Conservation (phyloP, 1,140 invertebrate species). For the Dreissena rostriformis region DNA sequence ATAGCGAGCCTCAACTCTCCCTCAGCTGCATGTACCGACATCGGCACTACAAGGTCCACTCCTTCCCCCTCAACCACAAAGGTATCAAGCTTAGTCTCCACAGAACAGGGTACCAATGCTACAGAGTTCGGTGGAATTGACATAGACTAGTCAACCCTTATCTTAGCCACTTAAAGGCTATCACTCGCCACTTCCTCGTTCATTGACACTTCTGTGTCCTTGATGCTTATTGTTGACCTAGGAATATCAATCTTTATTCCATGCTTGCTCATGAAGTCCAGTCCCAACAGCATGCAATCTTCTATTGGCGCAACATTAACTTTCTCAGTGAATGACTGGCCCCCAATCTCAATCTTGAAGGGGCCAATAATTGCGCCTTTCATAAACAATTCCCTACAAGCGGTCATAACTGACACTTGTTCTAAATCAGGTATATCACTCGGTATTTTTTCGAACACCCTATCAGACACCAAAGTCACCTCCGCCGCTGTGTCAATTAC, state of each 20-base stretch:
- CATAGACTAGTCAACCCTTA: not conserved
- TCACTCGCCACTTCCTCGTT: not conserved
- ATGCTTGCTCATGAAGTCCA: not conserved
- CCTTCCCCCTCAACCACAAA: no score
- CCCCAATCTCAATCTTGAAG: not conserved
- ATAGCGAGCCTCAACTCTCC: no score
- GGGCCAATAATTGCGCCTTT: not conserved
- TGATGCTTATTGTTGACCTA: not conserved
- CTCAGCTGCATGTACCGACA: no score
- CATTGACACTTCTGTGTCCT: not conserved
- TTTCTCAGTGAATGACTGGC: not conserved
- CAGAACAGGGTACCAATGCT: not conserved
- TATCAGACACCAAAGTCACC: no score
- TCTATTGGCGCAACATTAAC: constrained; percentile 17
- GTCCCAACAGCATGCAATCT: constrained; percentile 6
- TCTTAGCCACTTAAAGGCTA: constrained; percentile 1
- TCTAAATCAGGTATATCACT: no score
- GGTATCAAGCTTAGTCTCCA: no score
- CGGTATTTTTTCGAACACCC: no score
- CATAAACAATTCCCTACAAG: no score
- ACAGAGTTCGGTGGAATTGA: constrained; percentile 1
- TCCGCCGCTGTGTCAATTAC: no score
- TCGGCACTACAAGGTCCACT: no score
- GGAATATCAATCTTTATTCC: not conserved
- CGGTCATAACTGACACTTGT: no score